Percentiles rank a stretch among this genome's conserved stretches.
phyloP scores from a whole-genome alignment of 2,113 vertebrate genomes.

The Paramisgurnus dabryanus region DNA sequence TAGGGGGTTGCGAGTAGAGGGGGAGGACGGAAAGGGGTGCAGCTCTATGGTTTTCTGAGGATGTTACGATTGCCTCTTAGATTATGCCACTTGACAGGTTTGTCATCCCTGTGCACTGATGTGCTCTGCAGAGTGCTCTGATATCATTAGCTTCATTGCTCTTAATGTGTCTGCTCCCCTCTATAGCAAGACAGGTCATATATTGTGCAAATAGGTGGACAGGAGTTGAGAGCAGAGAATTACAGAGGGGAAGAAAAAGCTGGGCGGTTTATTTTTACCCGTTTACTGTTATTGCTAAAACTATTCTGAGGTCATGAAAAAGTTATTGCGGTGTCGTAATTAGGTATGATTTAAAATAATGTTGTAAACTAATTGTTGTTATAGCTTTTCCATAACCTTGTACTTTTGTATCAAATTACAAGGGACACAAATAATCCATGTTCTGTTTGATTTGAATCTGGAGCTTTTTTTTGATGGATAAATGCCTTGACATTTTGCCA shows the following conservation, averaged over 20 bases:
- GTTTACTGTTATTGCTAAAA: constrained; percentile 13
- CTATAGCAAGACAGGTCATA: constrained; percentile 82
- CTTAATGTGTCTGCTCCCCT: constrained; percentile 93
- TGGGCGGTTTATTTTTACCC: constrained; percentile 44
- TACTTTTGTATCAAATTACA: neutral
- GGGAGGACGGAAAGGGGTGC: constrained; percentile 75
- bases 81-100: constrained; percentile 95
- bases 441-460: constrained; percentile 30
- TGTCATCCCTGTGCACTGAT: constrained; percentile 90
- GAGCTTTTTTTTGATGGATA: constrained; percentile 47
- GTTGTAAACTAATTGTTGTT: neutral
- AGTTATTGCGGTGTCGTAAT: neutral
- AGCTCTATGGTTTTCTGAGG: constrained; percentile 89
- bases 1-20: constrained; percentile 87
- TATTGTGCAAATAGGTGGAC: constrained; percentile 76
- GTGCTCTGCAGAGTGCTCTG: constrained; percentile 93
- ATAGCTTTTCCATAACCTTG: neutral
- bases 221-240: constrained; percentile 63
- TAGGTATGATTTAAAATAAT: neutral
- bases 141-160: constrained; percentile 98
- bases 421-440: constrained; percentile 3
- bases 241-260: constrained; percentile 45
- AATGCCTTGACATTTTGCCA: constrained; percentile 56
- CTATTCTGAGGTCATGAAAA: constrained; percentile 22
- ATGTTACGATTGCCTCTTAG: constrained; percentile 89